phyloP scores from a whole-genome alignment of 35 echinoderm and acorn worm species.

The Heliocidaris erythrogramma region DNA sequence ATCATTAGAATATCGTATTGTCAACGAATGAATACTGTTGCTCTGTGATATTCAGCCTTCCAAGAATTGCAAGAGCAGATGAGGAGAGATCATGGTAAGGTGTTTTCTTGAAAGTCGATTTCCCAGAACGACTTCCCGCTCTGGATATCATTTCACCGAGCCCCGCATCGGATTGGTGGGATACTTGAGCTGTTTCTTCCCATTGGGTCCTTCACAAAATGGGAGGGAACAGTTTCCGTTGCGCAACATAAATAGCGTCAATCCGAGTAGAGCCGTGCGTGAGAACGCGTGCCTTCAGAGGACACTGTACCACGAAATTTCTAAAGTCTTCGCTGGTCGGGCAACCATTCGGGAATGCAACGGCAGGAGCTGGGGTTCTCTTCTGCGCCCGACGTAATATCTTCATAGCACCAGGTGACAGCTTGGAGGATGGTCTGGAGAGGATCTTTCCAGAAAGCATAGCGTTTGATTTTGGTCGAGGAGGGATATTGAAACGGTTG shows the following conservation, averaged over 20 bases:
- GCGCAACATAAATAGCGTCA: slow-evolving; percentile 33
- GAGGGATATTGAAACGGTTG: background rate
- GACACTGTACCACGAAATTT: slow-evolving; percentile 8
- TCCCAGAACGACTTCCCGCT: background rate
- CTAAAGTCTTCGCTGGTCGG: background rate
- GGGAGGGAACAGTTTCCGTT: slow-evolving; percentile 34
- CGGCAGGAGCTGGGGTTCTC: background rate
- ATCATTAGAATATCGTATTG: background rate
- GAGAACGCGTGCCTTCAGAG: background rate
- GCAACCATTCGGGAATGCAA: background rate
- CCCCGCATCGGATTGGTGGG: slow-evolving; percentile 17
- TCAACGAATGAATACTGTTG: background rate
- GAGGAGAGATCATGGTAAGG: background rate
- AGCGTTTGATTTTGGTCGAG: background rate
- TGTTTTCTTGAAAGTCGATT: background rate
- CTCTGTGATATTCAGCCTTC: background rate
- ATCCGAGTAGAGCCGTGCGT: background rate
- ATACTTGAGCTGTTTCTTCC: slow-evolving; percentile 17
- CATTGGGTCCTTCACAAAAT: background rate
- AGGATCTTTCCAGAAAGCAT: background rate
- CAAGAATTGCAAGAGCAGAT: background rate
- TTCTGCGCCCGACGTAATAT: background rate
- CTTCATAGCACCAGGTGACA: background rate
- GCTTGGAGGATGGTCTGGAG: background rate
- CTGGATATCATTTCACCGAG: slow-evolving; percentile 36